Evolutionary conservation across 2,888 invertebrate species (phyloP), one percentile per base, ranked within the genome.

Genomic region (Isotomurus palustris): DNA sequence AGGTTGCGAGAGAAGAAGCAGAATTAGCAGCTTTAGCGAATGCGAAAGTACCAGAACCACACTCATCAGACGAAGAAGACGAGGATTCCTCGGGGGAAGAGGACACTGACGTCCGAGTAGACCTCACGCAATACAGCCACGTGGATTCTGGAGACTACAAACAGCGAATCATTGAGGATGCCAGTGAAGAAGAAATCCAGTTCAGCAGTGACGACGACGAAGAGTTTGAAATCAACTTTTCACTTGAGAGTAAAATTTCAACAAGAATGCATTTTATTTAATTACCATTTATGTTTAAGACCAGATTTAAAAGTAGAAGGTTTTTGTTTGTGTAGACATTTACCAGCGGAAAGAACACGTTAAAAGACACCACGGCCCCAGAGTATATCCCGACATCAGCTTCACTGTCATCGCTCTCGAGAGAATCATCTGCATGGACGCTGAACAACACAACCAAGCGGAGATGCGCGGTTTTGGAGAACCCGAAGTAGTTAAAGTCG

Each of bases 391-490:
- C 2, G 67, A 70, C 44, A 64, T 70, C 6, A 60, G 62, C 21
- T 60, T 63, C 35, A 61, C 66, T 3, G 54, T 64, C 4, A 58
- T 66, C 32, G 62, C 62, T 22, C 50, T 70, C 38, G 67, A 67
- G 19, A 38, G 70, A 22, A 57, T 68, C n/a, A 60, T 67, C 25
- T 67, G 67, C 36, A 66, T 68, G 64, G 62, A 64, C 24, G 55
- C 63, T 22, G 61, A 63, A 41, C 70, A 70, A 57, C 53, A 62
- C 25, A 57, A 62, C 21, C 68, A 68, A 40, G 68, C 67, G 14
- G 68, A 64, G 45, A 67, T 70, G 67, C 40, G 70, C 36, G 70
- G 67, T 14, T 58, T 67, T 29, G 58, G 57, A 19, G 58, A 58
- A 21, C 51, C 53, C 1, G 62, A 58, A 50, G 36, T 44, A 1